These are phyloP conservation scores for Mythimna impura DNA, from an alignment of 2,888 invertebrate genomes.

Conservation along the genomic window DNA sequence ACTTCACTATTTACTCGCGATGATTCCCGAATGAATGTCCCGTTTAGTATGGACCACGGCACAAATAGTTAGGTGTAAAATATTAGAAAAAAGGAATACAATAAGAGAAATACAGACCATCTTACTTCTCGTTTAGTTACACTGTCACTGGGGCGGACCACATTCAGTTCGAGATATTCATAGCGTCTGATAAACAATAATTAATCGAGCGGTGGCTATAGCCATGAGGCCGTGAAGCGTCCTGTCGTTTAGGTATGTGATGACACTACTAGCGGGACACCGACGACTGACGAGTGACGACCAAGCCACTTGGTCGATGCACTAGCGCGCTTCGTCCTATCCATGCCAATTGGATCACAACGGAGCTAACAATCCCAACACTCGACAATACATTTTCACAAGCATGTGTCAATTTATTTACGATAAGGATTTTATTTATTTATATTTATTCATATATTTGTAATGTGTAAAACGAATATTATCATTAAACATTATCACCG, in stretches of 20 bases:
- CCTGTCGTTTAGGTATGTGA: conserved; percentile 70
- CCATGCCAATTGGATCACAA: conserved; percentile 76
- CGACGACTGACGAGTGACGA: conserved; percentile 57
- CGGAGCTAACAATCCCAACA: conserved; percentile 51
- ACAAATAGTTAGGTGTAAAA: not conserved
- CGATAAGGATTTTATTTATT: conserved; percentile 39
- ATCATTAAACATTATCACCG: conserved; percentile 31
- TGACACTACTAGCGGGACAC: conserved; percentile 70
- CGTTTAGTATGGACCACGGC: conserved; percentile 2
- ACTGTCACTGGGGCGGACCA: conserved; percentile 66
- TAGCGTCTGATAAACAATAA: conserved; percentile 55
- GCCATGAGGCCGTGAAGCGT: conserved; percentile 65
- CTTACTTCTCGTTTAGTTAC: conserved; percentile 52
- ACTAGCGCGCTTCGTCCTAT: conserved; percentile 65
- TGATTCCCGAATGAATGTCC: conserved; percentile 2
- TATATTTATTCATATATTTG: conserved; percentile 38
- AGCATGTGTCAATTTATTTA: conserved; percentile 53
- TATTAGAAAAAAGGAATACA: conserved; percentile 12
- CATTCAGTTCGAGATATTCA: conserved; percentile 58
- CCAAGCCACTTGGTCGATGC: conserved; percentile 67
- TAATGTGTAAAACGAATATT: conserved; percentile 34
- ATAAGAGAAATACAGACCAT: conserved; percentile 63
- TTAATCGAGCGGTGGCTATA: conserved; percentile 56
- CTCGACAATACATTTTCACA: conserved; percentile 54
- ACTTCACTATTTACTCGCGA: conserved; percentile 7